These are phyloP conservation scores for Melanostoma scalare DNA, from an alignment of 2,888 invertebrate species.

Conservation along the genomic window DNA sequence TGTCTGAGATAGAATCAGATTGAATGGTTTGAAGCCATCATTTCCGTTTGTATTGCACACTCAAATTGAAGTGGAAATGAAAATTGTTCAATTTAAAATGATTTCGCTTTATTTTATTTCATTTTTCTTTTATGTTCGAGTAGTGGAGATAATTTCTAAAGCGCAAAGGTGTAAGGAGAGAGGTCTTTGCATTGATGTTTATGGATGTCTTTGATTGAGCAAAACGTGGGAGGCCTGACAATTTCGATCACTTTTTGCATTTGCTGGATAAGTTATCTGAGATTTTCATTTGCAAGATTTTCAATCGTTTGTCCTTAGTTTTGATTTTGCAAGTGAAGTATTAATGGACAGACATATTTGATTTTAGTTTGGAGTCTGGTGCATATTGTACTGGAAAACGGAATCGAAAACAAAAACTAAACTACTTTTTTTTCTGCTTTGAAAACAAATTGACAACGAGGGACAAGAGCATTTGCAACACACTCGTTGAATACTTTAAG, in stretches of 20 bases:
- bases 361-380: too few relatives aligned
- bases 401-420: too few relatives aligned
- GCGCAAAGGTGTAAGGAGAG: slow-evolving; percentile 1
- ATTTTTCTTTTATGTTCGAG: neutral
- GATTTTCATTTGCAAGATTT: neutral
- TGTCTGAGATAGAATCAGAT: slow-evolving; percentile 24
- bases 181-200: slow-evolving; percentile 1
- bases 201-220: neutral
- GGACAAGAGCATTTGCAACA: too few relatives aligned
- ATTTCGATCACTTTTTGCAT: too few relatives aligned
- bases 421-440: too few relatives aligned
- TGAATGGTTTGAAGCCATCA: slow-evolving; percentile 22
- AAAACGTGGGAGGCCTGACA: too few relatives aligned
- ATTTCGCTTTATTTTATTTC: slow-evolving; percentile 22
- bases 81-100: slow-evolving; percentile 44
- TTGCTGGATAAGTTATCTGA: neutral
- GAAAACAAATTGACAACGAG: too few relatives aligned
- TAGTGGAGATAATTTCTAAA: neutral
- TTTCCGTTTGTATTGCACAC: slow-evolving; percentile 34
- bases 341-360: too few relatives aligned
- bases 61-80: slow-evolving; percentile 28
- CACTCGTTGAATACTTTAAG: too few relatives aligned
- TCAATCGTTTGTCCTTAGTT: neutral
- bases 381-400: too few relatives aligned
- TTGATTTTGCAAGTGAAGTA: too few relatives aligned